Evolutionary conservation across 2,888 invertebrate genomes (phyloP), one percentile per base, ranked within the genome.

Genomic region (Hedychridium roseum): DNA sequence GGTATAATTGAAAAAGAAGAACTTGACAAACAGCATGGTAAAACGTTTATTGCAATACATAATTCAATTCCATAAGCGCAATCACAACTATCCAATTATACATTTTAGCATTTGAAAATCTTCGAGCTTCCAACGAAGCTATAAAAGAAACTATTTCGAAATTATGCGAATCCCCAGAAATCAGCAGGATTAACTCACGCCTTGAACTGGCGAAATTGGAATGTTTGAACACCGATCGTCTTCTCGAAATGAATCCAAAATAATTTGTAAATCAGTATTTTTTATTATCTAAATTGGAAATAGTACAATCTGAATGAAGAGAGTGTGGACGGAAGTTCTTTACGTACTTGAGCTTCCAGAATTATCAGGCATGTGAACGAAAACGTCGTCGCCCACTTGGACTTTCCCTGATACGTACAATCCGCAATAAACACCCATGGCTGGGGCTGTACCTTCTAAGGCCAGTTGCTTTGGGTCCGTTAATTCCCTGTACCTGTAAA

Each of bases 371-470:
- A 42, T 26, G 7, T 62, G 68, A 21, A 81, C 76, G 64, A 79
- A 83, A 37, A 85, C 81, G 17, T 78, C 75, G 64, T 85, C 85
- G 1, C 81, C 82, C 20, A 82, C 66, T 50, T 73, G 75, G 12
- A 85, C 80, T n/a, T 66, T 49, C 7, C 84, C 84, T 7, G 66
- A 54, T 26, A 66, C 60, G 55, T 80, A 80, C 2, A 83, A 72
- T 21, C 81, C 82, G 36, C 83, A 77, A 63, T 83, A 79, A 23
- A 83, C 77, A 3, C 85, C 85, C 70, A 85, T 79, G 6, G 76
- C 68, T 1, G 84, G 82, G 1, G 75, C 71, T 17, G 72, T 70
- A 21, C 76, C 74, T 35, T 77, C 69, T 2, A 74, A 60, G n/a
- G 64, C 47, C 27, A 68, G 18, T 23, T 57, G 50, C 37, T 65